These are phyloP conservation scores for Plodia interpunctella DNA, from an alignment of 1,140 invertebrate genomes.

Conservation along the genomic window DNA sequence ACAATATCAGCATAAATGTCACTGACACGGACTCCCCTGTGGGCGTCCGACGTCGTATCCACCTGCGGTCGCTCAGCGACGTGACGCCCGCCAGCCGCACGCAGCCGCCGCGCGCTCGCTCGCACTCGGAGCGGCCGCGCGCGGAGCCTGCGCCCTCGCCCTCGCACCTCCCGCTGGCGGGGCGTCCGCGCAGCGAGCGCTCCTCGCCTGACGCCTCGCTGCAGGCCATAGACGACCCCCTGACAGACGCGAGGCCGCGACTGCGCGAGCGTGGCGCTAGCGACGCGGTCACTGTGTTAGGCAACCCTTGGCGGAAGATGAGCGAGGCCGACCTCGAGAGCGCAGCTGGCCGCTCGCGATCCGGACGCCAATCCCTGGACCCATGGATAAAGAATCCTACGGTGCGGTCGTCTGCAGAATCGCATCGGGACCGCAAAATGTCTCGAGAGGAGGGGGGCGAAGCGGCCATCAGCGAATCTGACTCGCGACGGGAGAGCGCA, in stretches of 20 bases:
- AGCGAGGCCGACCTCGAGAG: slow-evolving; percentile 22
- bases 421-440: slow-evolving; percentile 7
- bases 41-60: slow-evolving; percentile 52
- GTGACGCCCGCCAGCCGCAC: slow-evolving; percentile 61
- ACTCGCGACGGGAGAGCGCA: neutral
- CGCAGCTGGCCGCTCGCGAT: slow-evolving; percentile 15
- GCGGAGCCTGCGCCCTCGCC: slow-evolving; percentile 34
- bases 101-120: slow-evolving; percentile 49
- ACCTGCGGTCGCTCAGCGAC: slow-evolving; percentile 69
- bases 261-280: slow-evolving; percentile 22
- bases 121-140: slow-evolving; percentile 52
- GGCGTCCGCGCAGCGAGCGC: slow-evolving; percentile 22
- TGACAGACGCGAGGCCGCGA: slow-evolving; percentile 9
- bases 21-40: slow-evolving; percentile 58
- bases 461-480: slow-evolving; percentile 14
- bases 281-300: slow-evolving; percentile 26
- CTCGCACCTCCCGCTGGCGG: slow-evolving; percentile 19
- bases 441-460: slow-evolving; percentile 21
- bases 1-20: slow-evolving; percentile 69
- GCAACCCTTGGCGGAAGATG: slow-evolving; percentile 29
- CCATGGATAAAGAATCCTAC: slow-evolving; percentile 48
- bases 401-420: slow-evolving; percentile 14
- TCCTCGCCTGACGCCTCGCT: slow-evolving; percentile 35
- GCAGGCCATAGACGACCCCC: slow-evolving; percentile 19
- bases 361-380: slow-evolving; percentile 29